Base-by-base conservation (phyloP, 2,888 invertebrate species). In the Gasteruption jaculator region DNA sequence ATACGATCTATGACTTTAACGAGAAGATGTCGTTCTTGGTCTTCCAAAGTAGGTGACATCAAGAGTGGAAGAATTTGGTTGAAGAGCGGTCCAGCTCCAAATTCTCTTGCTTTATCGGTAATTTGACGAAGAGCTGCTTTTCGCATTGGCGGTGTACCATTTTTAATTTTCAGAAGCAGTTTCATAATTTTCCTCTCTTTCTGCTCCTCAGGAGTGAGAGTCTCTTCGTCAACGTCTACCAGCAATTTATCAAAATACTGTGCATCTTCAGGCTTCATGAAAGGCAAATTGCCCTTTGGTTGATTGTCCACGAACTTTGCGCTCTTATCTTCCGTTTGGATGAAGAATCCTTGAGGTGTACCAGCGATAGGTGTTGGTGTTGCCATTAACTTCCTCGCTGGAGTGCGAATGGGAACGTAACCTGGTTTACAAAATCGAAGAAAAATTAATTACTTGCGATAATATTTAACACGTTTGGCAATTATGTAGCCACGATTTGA, bases 141-240 rank as follows among this genome's bases (percentile, higher is more conserved):
- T 52, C 99, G 81, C 96, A 99, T 97, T 0, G 97, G 99, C 10
- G 99, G 99, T 0, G 99, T 97, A 15, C 99, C 99, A 63, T 99
- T 99, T 77, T 99, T 99, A 46, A 99, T 99, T 72, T 99, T 99
- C 41, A 99, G 74, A 56, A 99, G 71, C 7, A 99, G 77, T 66
- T 95, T 96, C 99, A 99, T 99, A 35, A 99, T 99, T 74, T 97
- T 97, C 30, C 99, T 77, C 71, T 99, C 99, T 68, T 96, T 97
- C 53, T 92, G 87, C 69, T 99, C 99, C 61, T 99, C 97, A 0
- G 96, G 93, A 37, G 90, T 86, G 25, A 97, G 77, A 0, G 86
- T 74, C 63, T 96, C 95, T 74, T 99, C 99, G 71, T 99, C 99
- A 19, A 99, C 96, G 67, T 99, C 99, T 39, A 94, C 85, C 53